These are phyloP conservation scores for Alligator mississippiensis DNA, from an alignment of 2,113 vertebrate species.

Conservation along the genomic window DNA sequence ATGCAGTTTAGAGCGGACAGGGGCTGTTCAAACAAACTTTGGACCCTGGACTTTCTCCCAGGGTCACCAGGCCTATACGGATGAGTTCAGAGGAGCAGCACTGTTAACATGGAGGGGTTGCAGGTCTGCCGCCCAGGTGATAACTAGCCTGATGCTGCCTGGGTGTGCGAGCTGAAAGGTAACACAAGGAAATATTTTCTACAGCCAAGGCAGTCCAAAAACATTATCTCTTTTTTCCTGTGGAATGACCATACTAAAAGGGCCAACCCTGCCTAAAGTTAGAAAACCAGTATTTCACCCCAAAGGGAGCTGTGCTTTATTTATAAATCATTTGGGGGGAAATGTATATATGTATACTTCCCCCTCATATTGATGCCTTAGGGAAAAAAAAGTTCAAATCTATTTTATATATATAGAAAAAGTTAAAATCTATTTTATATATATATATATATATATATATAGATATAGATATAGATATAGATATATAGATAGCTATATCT, in stretches of 20 bases:
- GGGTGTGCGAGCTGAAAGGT: background rate
- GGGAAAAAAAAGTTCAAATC: too few relatives aligned
- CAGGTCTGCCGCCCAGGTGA: background rate
- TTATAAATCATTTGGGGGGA: background rate
- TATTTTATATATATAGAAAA: too few relatives aligned
- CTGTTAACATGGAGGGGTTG: too few relatives aligned
- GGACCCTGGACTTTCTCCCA: too few relatives aligned
- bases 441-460: background rate
- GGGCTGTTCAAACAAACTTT: too few relatives aligned
- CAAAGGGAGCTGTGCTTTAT: background rate
- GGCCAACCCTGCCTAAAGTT: background rate
- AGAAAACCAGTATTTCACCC: background rate
- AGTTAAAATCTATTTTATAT: too few relatives aligned
- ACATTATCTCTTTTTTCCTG: accelerated
- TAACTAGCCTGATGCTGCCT: background rate
- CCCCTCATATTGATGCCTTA: too few relatives aligned
- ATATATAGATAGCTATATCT: background rate
- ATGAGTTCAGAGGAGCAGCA: too few relatives aligned
- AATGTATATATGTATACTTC: too few relatives aligned
- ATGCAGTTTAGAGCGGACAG: too few relatives aligned
- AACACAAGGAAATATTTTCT: background rate
- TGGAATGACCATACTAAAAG: background rate
- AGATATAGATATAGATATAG: background rate
- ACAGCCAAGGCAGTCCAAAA: background rate
- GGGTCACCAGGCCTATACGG: too few relatives aligned